Conservation (phyloP, 2,113 vertebrate species). For the Sarotherodon lohbergeri region DNA sequence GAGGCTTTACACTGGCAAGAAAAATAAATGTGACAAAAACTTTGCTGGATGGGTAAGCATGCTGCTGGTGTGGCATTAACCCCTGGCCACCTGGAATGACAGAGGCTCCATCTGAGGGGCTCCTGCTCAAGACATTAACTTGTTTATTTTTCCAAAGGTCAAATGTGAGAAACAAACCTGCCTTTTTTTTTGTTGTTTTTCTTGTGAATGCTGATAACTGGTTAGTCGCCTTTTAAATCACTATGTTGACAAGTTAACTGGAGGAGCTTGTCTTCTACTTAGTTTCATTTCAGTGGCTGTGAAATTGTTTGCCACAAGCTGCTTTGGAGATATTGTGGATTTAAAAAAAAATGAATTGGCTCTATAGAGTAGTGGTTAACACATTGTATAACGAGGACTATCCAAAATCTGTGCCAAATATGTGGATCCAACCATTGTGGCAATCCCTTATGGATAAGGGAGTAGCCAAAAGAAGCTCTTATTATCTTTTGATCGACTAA, state of each 20-base stretch:
- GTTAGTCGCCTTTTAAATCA: conserved; percentile 4
- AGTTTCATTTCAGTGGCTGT: background rate
- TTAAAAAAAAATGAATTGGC: background rate
- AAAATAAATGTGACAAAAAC: conserved; percentile 54
- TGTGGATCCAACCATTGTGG: background rate
- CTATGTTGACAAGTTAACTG: background rate
- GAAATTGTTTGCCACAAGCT: background rate
- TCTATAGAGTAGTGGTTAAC: background rate
- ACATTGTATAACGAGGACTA: background rate
- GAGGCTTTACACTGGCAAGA: conserved; percentile 24
- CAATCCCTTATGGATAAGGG: background rate
- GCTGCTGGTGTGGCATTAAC: conserved; percentile 32
- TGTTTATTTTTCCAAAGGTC: conserved; percentile 56
- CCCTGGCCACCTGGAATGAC: conserved; percentile 19
- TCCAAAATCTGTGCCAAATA: background rate
- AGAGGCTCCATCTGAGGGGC: conserved; percentile 10
- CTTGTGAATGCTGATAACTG: background rate
- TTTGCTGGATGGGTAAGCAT: background rate
- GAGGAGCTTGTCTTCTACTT: background rate
- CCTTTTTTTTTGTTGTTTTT: conserved; percentile 29
- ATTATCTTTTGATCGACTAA: background rate
- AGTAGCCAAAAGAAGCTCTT: background rate
- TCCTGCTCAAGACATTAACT: conserved; percentile 27
- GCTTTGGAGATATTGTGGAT: background rate
- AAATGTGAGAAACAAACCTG: conserved; percentile 28